Base-by-base conservation (phyloP, 2,113 vertebrate genomes). In the Laticauda colubrina region DNA sequence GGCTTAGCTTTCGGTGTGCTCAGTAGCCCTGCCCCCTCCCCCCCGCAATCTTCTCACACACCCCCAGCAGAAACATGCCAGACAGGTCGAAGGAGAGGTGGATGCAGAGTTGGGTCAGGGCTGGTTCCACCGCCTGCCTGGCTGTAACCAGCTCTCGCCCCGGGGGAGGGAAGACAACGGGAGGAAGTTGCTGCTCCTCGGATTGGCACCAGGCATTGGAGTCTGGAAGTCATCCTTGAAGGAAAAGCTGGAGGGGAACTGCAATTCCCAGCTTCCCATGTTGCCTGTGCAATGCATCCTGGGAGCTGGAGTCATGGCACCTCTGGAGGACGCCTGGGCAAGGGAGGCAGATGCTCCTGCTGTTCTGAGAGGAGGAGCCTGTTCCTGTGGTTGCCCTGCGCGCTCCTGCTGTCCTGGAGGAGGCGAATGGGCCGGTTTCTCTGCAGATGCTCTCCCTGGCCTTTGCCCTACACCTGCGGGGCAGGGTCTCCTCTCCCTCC, bases 1-100 rank as follows among this genome's bases (percentile, higher is more conserved):
- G 75, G 95, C 91, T 93, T 91, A 88, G 91, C 90, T 61, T 90
- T n/a, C 1, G 10, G 55, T 43, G 88, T 11, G 88, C 69, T 0
- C 18, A 0, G 1, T 10, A 5, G 24, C 51, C 45, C 5, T 10
- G 10, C 11, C 2, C n/a, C 11, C 2, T 18, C 55, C 64, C 5
- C 45, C 5, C 45, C 45, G 0, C 4, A 45, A 4, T 54, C 45
- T 55, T 54, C 81, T 24, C 26, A 12, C n/a, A 2, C 14, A 10
- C 21, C 3, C 45, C 1, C 21, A 3, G n/a, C 26, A 48, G 54
- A 51, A 89, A 26, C 54, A 23, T 18, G 87, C 11, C 3, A 20
- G 51, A 23, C 8, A 26, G 57, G 1, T 64, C 6, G 20, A 29
- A 26, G 2, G 14, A 34, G 90, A 14, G 18, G 61, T 1, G 1